Percentiles rank a stretch among this genome's conserved stretches.
phyloP scores from a whole-genome alignment of 2,113 vertebrate species.

The Mystacornis crossleyi region DNA sequence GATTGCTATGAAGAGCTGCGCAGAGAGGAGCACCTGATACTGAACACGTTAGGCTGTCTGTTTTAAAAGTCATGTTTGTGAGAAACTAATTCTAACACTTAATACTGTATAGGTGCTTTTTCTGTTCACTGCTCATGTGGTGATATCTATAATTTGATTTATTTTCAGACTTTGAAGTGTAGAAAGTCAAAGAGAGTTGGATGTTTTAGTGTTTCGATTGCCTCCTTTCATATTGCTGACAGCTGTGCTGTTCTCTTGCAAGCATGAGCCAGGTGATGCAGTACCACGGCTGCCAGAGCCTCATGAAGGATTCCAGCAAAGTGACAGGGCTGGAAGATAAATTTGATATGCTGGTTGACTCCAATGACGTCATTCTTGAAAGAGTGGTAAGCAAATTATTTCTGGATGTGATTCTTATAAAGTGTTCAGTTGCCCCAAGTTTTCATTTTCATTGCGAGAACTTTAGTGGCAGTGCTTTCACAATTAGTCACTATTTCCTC shows the following conservation, averaged over 20 bases:
- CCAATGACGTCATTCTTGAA: slow-evolving; percentile 93
- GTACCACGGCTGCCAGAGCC: slow-evolving; percentile 89
- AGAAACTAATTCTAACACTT: not conserved
- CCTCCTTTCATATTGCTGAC: not conserved
- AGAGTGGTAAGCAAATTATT: slow-evolving; percentile 84
- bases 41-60: rapidly evolving
- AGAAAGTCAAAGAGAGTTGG: not conserved
- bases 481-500: not conserved
- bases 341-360: slow-evolving; percentile 91
- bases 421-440: not conserved
- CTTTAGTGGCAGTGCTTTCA: not conserved
- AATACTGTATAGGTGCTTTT: not conserved
- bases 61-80: not conserved
- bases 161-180: not conserved
- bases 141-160: not conserved
- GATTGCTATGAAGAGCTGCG: not conserved
- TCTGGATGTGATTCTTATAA: not conserved
- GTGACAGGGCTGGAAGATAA: slow-evolving; percentile 90
- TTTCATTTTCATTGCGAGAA: not conserved
- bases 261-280: slow-evolving; percentile 96
- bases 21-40: not conserved
- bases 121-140: rapidly evolving
- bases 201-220: not conserved
- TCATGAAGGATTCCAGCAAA: slow-evolving; percentile 80
- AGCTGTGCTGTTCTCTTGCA: not conserved